Base-by-base conservation (phyloP, 1,140 invertebrate genomes). In the Drosophila insularis region DNA sequence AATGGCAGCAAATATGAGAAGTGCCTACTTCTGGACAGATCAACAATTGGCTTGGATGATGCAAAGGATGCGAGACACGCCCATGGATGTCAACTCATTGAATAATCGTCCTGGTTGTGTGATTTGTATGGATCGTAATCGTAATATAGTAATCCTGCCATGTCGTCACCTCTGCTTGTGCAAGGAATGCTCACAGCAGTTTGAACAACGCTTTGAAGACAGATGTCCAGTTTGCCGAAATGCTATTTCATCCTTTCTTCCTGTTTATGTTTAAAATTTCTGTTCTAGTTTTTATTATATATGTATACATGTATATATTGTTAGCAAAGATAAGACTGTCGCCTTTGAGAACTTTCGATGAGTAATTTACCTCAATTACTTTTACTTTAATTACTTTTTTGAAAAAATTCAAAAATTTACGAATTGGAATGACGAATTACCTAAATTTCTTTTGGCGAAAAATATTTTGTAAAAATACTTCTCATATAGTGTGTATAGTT, bases 161-260 rank as follows among this genome's bases (percentile, higher is more conserved):
- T 87, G 82, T 8, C 79, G 82, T 0, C 82, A 87, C 17, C 64
- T 87, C 0, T 87, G 82, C 19, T 37, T 87, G 27, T 87, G 82
- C 67, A 76, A 64, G 19, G 67, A 89, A 43, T 87, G 82, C 8
- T 82, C 72, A 0, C 46, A 64, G 32, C 58, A 68, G 13, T 27
- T 89, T 21, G 43, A 50, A 4, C 8, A 11, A 5, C 17, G 11
- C 1, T 55, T n/a, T 5, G 61, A 68, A 2, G 31, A 37, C 3
- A 72, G 72, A 5, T 87, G 82, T 63, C 82, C 82, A 13, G 10
- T 87, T 6, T 87, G 82, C 43, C 76, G 82, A 0, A 37, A 77
- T 11, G n/a, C 58, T 3, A 72, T 89, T 6, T 23, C 40, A 3
- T 37, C 32, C 1, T 55, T 54, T 50, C 40, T 87, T 10, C 11